phyloP scores from a whole-genome alignment of 2,797 vertebrate species.

The Selene dorsalis region DNA sequence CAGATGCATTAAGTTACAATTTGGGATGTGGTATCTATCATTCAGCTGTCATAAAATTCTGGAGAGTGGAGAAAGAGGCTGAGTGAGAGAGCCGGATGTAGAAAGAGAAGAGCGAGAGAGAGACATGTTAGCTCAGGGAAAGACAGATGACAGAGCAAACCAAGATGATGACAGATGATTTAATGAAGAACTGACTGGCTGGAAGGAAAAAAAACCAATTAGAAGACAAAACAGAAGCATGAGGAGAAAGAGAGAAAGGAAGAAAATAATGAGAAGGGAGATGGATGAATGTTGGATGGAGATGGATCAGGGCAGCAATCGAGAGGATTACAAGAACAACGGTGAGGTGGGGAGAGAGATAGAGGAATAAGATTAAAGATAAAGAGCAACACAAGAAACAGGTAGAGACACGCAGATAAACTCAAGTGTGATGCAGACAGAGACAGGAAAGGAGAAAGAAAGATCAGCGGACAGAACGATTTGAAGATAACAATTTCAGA shows the following conservation, averaged over 20 bases:
- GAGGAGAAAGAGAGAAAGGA: conserved; percentile 24
- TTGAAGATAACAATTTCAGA: conserved; percentile 29
- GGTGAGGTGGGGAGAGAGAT: conserved; percentile 44
- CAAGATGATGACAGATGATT: conserved; percentile 74
- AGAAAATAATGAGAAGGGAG: conserved; percentile 41
- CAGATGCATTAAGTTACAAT: conserved; percentile 27
- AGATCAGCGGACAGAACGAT: conserved; percentile 3
- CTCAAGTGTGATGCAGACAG: conserved; percentile 14
- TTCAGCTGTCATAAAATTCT: conserved; percentile 48
- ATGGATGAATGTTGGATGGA: conserved; percentile 67
- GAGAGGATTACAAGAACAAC: conserved; percentile 65
- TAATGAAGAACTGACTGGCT: conserved; percentile 75
- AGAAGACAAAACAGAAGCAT: conserved; percentile 57
- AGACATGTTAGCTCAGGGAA: conserved; percentile 44
- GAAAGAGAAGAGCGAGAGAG: neutral
- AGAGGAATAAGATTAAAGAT: conserved; percentile 52
- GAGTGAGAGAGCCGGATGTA: conserved; percentile 7
- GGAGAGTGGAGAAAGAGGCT: conserved; percentile 26
- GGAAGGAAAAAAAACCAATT: conserved; percentile 74
- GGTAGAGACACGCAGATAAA: conserved; percentile 18
- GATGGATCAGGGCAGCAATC: conserved; percentile 57
- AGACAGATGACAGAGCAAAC: conserved; percentile 60
- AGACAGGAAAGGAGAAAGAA: conserved; percentile 2
- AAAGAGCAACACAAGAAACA: conserved; percentile 20
- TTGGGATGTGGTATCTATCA: conserved; percentile 55